Evolutionary conservation across 2,113 vertebrate species (phyloP).

Genomic region (Beaufortia kweichowensis): DNA sequence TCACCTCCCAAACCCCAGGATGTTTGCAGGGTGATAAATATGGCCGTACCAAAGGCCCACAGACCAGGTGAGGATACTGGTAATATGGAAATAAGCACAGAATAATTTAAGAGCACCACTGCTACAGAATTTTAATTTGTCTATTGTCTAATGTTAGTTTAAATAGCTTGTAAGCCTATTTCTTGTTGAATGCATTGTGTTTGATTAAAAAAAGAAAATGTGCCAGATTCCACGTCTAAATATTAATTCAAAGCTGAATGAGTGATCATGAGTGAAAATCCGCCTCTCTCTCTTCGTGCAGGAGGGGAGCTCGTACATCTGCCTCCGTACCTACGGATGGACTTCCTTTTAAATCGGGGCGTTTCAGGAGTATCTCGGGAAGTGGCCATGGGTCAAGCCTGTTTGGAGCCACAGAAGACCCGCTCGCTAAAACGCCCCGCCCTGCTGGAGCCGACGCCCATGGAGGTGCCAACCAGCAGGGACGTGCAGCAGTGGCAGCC

Average conservation of each 20-base stretch:
- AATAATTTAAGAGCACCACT: too few relatives aligned
- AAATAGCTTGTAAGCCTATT: too few relatives aligned
- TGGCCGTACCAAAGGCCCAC: conserved; percentile 97
- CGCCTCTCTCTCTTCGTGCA: conserved; percentile 51
- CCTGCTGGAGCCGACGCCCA: conserved; percentile 76
- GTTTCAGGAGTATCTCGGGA: conserved; percentile 83
- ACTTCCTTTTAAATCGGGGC: conserved; percentile 95
- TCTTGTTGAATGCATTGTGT: too few relatives aligned
- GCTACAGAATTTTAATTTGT: too few relatives aligned
- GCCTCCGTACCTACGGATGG: conserved; percentile 98
- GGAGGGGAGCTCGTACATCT: conserved; percentile 95
- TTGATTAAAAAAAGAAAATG: too few relatives aligned
- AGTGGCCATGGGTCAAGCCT: conserved; percentile 85
- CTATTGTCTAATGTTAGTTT: too few relatives aligned
- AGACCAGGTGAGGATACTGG: conserved; percentile 86
- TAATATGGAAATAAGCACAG: background rate
- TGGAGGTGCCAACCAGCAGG: conserved; percentile 78
- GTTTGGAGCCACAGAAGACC: conserved; percentile 97
- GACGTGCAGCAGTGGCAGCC: conserved; percentile 96
- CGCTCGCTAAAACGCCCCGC: conserved; percentile 94
- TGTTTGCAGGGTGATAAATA: conserved; percentile 90
- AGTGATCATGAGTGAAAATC: background rate
- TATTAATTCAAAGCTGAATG: background rate
- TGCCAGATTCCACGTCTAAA: background rate
- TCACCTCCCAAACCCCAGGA: conserved; percentile 98